Evolutionary conservation across 2,888 invertebrate species (phyloP).

Genomic region (Pristionchus maxplancki): DNA sequence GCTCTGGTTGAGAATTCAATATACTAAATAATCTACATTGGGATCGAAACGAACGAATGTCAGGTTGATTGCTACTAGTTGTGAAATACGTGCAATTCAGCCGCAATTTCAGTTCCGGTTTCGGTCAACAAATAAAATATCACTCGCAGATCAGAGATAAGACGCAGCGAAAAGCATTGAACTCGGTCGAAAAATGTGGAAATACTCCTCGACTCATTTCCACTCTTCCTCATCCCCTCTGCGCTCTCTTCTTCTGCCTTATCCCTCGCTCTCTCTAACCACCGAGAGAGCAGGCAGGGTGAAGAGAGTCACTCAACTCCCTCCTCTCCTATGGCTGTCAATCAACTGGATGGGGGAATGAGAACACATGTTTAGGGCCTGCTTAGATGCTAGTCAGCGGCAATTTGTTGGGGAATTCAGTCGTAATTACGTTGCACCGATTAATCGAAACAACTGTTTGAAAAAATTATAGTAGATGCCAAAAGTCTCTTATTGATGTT

Average conservation of each 20-base stretch:
- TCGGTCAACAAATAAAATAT: too few relatives aligned
- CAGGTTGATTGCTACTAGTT: too few relatives aligned
- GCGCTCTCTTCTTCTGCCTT: background rate
- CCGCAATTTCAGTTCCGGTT: too few relatives aligned
- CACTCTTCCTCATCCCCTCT: background rate
- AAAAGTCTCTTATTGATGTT: too few relatives aligned
- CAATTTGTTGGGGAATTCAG: background rate
- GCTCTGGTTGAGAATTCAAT: too few relatives aligned
- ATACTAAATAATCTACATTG: too few relatives aligned
- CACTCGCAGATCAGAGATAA: background rate
- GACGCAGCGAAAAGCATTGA: background rate
- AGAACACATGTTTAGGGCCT: background rate
- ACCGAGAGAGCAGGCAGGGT: too few relatives aligned
- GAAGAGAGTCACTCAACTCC: background rate
- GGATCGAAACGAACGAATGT: too few relatives aligned
- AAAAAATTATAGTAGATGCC: too few relatives aligned
- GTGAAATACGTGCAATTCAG: too few relatives aligned
- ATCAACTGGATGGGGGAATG: constrained; percentile 25
- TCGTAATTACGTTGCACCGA: too few relatives aligned
- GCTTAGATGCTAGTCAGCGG: background rate
- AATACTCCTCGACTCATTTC: background rate
- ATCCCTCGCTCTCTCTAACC: background rate
- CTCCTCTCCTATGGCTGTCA: background rate
- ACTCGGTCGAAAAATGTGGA: background rate
- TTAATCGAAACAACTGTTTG: too few relatives aligned